Conservation (phyloP, 2,113 vertebrate species). For the Octodon degus region DNA sequence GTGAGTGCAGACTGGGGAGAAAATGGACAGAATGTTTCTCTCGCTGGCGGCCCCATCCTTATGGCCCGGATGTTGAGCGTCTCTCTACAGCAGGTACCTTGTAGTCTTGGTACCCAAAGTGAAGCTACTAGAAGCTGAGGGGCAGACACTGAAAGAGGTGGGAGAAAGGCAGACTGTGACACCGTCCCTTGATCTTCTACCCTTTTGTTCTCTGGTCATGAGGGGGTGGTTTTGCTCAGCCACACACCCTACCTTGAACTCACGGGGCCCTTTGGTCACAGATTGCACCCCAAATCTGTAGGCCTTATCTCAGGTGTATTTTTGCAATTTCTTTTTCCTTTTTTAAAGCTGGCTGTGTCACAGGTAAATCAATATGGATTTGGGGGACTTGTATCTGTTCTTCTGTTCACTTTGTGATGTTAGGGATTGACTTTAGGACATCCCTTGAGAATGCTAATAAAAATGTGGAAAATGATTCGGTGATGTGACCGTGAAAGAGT, state of each 20-base stretch:
- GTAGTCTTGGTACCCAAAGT: not conserved
- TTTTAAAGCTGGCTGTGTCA: not conserved
- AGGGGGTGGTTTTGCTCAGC: not conserved
- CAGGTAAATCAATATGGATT: not conserved
- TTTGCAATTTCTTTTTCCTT: not conserved
- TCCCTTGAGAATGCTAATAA: not conserved
- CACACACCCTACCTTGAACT: not conserved
- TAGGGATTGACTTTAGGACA: not conserved
- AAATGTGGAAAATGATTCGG: not conserved
- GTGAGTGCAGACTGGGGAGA: rapidly evolving
- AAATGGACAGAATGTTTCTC: not conserved
- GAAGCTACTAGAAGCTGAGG: not conserved
- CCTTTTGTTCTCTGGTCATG: not conserved
- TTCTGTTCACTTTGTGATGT: not conserved
- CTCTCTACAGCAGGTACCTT: not conserved
- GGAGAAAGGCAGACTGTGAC: not conserved
- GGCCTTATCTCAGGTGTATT: not conserved
- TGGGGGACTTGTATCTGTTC: not conserved
- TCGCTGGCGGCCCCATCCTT: not conserved
- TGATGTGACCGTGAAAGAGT: not conserved
- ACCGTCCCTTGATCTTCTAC: not conserved
- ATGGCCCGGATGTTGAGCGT: not conserved
- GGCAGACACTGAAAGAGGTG: not conserved
- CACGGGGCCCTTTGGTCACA: too few species aligned
- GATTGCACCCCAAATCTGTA: not conserved